Evolutionary conservation across 2,888 invertebrate genomes (phyloP), one percentile per base, ranked within the genome.

Genomic region (Eurois occulta): DNA sequence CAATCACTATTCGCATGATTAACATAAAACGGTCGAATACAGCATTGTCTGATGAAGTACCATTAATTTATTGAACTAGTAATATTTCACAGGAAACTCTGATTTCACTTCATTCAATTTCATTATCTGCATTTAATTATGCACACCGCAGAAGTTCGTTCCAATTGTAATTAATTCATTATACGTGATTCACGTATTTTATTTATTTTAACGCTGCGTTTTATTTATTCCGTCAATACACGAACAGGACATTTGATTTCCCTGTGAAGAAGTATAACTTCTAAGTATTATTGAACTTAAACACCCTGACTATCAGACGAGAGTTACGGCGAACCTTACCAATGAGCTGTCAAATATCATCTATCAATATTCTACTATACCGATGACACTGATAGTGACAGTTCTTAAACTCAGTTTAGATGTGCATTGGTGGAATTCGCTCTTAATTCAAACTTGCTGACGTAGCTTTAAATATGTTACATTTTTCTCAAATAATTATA

Each of bases 71-170:
- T 75, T 76, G 41, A 52, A 72, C 66, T 72, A 66, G 28, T 58
- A 78, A 81, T 38, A 80, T 58, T 80, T 91, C 82, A 90, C 84
- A 83, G 82, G 38, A 79, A 71, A 77, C 76, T 76, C 72, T 89
- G 90, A 91, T 91, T 92, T 89, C 85, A 92, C 92, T 94, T 90
- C 0, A 48, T 66, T 90, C 2, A 58, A 28, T 28, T 58, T 91
- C 18, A 64, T 32, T 64, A 32, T 38, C 32, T 80, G 38, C 21
- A 91, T 92, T 91, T 88, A 89, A 92, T 92, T 90, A 90, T 87
- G 16, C 55, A n/a, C 1, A 46, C 35, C 67, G 83, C 83, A 85
- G 81, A 87, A 88, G 84, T 90, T 87, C 88, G 88, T 89, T 89
- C 89, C 84, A 87, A 89, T 41, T 86, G 75, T 87, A 2, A 16